Percentiles rank a stretch among this genome's conserved stretches.
Conservation (phyloP, 1,140 invertebrate species). For the Lasioglossum baleicum region DNA sequence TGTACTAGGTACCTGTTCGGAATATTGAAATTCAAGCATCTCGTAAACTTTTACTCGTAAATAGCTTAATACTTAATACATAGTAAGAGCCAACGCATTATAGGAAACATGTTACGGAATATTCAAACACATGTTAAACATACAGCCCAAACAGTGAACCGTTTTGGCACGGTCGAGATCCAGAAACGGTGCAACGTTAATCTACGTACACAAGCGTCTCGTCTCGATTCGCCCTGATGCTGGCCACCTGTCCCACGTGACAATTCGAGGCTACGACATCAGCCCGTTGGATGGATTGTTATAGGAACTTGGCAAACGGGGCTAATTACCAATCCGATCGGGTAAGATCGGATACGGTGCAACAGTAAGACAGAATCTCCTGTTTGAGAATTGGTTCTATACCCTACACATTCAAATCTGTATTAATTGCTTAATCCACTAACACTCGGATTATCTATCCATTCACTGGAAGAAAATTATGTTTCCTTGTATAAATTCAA, state of each 20-base stretch:
- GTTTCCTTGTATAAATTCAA: no score
- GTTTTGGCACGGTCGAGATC: not conserved
- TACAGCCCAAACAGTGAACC: not conserved
- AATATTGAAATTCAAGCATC: no score
- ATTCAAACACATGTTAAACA: no score
- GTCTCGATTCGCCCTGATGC: slow-evolving; percentile 29
- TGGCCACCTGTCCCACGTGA: slow-evolving; percentile 12
- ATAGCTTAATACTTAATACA: no score
- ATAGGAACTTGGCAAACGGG: slow-evolving; percentile 34
- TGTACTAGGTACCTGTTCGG: no score
- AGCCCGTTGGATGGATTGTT: slow-evolving; percentile 15
- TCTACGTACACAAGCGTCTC: slow-evolving; percentile 4
- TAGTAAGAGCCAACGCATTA: no score
- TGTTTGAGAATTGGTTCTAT: not conserved
- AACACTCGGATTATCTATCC: no score
- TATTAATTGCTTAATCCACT: no score
- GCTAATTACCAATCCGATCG: slow-evolving; percentile 50
- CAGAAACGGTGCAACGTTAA: slow-evolving; percentile 25
- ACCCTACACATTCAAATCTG: no score
- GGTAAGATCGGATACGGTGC: not conserved
- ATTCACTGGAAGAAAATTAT: no score
- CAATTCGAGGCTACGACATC: slow-evolving; percentile 10
- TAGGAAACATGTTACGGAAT: no score
- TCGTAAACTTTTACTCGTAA: no score
- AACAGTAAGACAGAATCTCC: slow-evolving; percentile 11